phyloP scores from a whole-genome alignment of 2,888 invertebrate species.

The Protonemura montana region DNA sequence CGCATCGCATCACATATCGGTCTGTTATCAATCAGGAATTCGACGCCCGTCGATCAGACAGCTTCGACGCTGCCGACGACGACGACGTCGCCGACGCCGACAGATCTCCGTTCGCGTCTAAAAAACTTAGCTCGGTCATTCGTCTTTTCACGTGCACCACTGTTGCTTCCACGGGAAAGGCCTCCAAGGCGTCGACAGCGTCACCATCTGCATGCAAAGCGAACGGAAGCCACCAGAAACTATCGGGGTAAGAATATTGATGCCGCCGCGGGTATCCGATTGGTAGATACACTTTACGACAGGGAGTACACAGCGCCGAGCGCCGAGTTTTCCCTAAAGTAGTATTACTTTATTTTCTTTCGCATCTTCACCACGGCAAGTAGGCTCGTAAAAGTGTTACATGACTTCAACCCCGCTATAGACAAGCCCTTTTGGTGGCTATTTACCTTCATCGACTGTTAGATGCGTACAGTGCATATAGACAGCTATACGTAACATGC shows the following conservation, averaged over 20 bases:
- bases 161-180: constrained; percentile 8
- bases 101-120: background rate
- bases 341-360: background rate
- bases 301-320: background rate
- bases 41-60: background rate
- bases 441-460: background rate
- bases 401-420: background rate
- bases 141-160: constrained; percentile 8
- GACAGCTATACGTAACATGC: no score
- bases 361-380: background rate
- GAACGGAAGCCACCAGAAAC: constrained; percentile 4
- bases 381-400: constrained; percentile 7
- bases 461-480: background rate
- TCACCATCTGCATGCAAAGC: background rate
- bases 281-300: background rate
- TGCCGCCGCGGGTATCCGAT: background rate
- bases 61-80: background rate
- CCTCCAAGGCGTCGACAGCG: background rate
- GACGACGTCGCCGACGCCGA: background rate
- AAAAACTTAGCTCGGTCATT: constrained; percentile 7
- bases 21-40: constrained; percentile 14
- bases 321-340: no score
- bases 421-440: background rate
- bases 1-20: background rate
- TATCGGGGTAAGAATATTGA: constrained; percentile 2